Conservation (phyloP, 2,113 vertebrate species). For the Oophaga pumilio region DNA sequence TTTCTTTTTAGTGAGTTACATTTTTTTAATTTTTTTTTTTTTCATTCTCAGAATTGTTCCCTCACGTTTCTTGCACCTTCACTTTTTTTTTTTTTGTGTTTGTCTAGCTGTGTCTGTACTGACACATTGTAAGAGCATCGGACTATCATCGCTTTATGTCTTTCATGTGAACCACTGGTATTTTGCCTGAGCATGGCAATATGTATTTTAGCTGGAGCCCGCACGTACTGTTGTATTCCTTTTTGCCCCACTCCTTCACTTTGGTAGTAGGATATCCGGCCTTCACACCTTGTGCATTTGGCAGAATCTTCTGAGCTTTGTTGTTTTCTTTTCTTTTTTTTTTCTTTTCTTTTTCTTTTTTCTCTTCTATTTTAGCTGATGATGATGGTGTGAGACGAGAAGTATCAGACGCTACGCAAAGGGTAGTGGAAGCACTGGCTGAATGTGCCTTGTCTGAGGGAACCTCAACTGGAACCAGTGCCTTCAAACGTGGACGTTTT, state of each 20-base stretch:
- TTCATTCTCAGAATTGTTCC: slow-evolving; percentile 60
- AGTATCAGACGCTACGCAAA: slow-evolving; percentile 58
- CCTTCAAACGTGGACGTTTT: slow-evolving; percentile 71
- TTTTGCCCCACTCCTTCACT: slow-evolving; percentile 10
- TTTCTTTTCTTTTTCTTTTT: slow-evolving; percentile 60
- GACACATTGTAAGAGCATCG: slow-evolving; percentile 62
- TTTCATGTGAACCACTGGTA: slow-evolving; percentile 50
- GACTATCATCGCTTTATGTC: slow-evolving; percentile 65
- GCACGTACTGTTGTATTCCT: slow-evolving; percentile 43
- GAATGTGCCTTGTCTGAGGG: slow-evolving; percentile 62
- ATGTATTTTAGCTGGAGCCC: slow-evolving; percentile 53
- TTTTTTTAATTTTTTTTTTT: slow-evolving; percentile 53
- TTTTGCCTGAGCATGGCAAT: slow-evolving; percentile 55
- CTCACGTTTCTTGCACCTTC: slow-evolving; percentile 58
- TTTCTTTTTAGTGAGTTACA: slow-evolving; percentile 59
- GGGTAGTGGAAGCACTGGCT: slow-evolving; percentile 59
- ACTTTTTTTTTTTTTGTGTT: slow-evolving; percentile 58
- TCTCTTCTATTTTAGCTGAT: slow-evolving; percentile 60
- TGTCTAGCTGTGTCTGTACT: slow-evolving; percentile 47
- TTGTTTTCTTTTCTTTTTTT: slow-evolving; percentile 59
- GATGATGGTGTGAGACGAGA: slow-evolving; percentile 62
- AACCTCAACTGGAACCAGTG: slow-evolving; percentile 59
- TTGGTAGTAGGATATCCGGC: slow-evolving; percentile 60
- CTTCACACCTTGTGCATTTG: slow-evolving; percentile 60
- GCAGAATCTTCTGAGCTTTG: slow-evolving; percentile 57